These are phyloP conservation scores for Xanthia togata DNA, from an alignment of 2,888 invertebrate species.

Conservation along the genomic window DNA sequence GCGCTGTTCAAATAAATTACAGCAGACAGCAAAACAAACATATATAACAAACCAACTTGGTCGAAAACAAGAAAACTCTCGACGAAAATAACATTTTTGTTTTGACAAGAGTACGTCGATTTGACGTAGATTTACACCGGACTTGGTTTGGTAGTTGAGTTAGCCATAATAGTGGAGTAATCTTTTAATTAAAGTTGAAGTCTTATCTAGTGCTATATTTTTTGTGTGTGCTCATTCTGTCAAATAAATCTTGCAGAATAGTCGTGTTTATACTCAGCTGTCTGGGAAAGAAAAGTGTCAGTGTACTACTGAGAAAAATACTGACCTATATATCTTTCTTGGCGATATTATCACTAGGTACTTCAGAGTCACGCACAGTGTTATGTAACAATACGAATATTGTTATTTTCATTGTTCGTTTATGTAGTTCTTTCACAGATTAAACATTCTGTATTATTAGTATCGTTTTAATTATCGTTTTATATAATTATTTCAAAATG, in stretches of 20 bases:
- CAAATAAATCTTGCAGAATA: constrained; percentile 51
- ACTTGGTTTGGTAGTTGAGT: constrained; percentile 49
- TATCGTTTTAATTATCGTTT: neutral
- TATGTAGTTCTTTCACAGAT: neutral
- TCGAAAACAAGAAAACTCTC: constrained; percentile 68
- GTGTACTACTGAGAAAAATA: constrained; percentile 36
- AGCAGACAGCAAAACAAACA: constrained; percentile 71
- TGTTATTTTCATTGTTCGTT: neutral
- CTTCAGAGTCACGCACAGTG: constrained; percentile 8
- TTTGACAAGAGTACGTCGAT: constrained; percentile 58
- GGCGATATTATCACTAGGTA: constrained; percentile 11
- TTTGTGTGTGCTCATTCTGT: constrained; percentile 36
- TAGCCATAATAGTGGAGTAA: constrained; percentile 55
- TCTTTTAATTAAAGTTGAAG: constrained; percentile 63
- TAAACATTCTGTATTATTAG: neutral
- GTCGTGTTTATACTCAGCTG: constrained; percentile 44
- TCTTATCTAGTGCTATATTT: constrained; percentile 35
- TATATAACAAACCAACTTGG: constrained; percentile 67
- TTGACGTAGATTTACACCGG: constrained; percentile 40
- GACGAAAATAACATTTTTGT: constrained; percentile 67
- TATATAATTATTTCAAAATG: neutral
- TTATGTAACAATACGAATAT: neutral
- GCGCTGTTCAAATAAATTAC: constrained; percentile 67
- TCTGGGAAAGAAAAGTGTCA: constrained; percentile 26
- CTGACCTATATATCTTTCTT: constrained; percentile 42